Conservation (phyloP, 2,888 invertebrate genomes). For the Hydriomena furcata region DNA sequence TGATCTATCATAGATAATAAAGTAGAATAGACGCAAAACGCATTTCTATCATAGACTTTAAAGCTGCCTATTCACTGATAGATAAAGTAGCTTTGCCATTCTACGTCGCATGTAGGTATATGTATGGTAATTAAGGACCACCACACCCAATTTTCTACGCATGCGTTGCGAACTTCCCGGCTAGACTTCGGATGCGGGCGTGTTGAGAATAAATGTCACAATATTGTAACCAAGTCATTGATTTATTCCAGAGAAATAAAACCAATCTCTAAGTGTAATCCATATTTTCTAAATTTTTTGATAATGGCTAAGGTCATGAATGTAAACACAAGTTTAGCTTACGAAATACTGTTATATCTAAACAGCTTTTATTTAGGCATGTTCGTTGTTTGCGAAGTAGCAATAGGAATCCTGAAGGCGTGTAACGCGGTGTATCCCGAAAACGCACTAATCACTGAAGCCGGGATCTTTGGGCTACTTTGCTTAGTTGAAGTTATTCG, state of each 20-base stretch:
- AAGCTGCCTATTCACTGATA: neutral
- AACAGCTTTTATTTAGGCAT: slow-evolving; percentile 94
- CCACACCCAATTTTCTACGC: neutral
- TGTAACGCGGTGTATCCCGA: slow-evolving; percentile 90
- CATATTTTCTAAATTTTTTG: neutral
- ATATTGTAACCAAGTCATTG: neutral
- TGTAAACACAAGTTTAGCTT: slow-evolving; percentile 90
- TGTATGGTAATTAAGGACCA: no score
- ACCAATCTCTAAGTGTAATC: no score
- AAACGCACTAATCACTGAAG: slow-evolving; percentile 89
- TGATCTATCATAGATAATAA: no score
- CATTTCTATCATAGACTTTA: no score
- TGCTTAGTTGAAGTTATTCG: slow-evolving; percentile 92
- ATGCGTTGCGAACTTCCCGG: neutral
- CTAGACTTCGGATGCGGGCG: no score
- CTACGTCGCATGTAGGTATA: no score
- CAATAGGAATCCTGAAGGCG: slow-evolving; percentile 91
- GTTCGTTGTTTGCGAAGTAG: slow-evolving; percentile 92
- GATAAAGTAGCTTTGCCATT: no score
- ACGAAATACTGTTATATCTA: slow-evolving; percentile 92
- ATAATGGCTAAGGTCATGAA: slow-evolving; percentile 72
- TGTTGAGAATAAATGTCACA: neutral
- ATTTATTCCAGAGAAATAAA: neutral
- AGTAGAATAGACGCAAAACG: no score
- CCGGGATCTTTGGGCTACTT: slow-evolving; percentile 89